Percentiles rank a stretch among this genome's conserved stretches.
Evolutionary conservation across 1,140 invertebrate species (phyloP).

Genomic region (Drosophila melanica): DNA sequence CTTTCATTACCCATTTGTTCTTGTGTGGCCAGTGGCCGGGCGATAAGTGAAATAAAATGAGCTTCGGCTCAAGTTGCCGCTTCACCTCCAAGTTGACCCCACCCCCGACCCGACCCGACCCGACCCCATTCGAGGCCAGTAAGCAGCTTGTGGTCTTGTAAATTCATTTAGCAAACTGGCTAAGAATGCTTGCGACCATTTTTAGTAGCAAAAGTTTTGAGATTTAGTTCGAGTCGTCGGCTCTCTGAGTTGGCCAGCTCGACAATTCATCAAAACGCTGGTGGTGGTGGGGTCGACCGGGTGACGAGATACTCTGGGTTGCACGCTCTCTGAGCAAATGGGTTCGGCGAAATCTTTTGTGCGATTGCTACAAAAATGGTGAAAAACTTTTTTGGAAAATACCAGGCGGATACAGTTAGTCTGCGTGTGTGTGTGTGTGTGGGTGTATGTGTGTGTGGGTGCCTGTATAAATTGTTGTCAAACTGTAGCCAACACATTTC

Average conservation of each 20-base stretch:
- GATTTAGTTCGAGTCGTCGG: conserved; percentile 44
- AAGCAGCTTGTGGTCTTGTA: conserved; percentile 59
- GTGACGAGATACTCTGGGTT: not conserved
- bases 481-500: conserved; percentile 75
- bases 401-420: conserved; percentile 1
- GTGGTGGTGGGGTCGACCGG: not conserved
- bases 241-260: conserved; percentile 13
- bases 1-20: conserved; percentile 65
- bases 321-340: conserved; percentile 17
- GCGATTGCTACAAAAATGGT: conserved; percentile 40
- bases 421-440: not conserved
- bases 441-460: conserved; percentile 14
- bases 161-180: conserved; percentile 64
- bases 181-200: conserved; percentile 54
- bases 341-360: conserved; percentile 46
- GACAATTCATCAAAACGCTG: conserved; percentile 54
- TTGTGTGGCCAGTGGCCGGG: conserved; percentile 54
- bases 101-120: not conserved
- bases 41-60: conserved; percentile 78
- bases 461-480: conserved; percentile 73
- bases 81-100: conserved; percentile 19
- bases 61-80: conserved; percentile 54
- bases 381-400: conserved; percentile 33
- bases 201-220: conserved; percentile 47
- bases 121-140: conserved; percentile 7